phyloP scores from a whole-genome alignment of 2,113 vertebrate genomes.

The Catharus bicknelli region DNA sequence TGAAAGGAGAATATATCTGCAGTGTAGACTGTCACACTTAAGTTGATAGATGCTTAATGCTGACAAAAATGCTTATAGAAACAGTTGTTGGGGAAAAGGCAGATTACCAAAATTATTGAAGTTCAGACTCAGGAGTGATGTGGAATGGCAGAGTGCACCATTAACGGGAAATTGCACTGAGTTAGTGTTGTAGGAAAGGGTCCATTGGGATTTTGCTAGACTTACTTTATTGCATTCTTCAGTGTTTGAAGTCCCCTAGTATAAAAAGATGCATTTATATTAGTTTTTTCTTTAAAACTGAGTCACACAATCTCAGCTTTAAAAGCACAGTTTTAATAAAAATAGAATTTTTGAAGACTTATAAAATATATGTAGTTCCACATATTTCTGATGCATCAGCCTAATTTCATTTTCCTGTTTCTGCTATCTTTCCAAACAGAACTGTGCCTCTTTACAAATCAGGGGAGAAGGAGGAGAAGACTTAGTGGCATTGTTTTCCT shows the following conservation, averaged over 20 bases:
- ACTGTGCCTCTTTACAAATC: neutral
- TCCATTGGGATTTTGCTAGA: neutral
- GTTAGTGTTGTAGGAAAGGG: neutral
- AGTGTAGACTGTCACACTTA: neutral
- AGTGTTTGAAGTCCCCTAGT: neutral
- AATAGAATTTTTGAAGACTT: neutral
- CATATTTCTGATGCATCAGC: neutral
- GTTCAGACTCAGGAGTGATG: neutral
- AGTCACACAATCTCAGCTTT: neutral
- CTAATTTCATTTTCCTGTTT: neutral
- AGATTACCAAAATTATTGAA: neutral
- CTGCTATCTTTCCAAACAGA: neutral
- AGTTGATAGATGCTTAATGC: slow-evolving; percentile 1
- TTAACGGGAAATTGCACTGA: neutral
- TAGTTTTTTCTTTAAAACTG: neutral
- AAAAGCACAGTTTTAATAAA: neutral
- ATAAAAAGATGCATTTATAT: neutral
- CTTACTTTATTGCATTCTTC: neutral
- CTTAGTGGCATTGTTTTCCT: neutral
- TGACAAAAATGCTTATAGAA: neutral
- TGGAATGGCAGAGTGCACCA: neutral
- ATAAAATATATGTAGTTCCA: neutral
- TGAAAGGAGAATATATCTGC: neutral
- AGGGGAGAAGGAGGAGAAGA: neutral
- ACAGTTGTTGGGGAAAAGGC: neutral